Conservation (phyloP, 2,113 vertebrate genomes). For the Stercorarius parasiticus region DNA sequence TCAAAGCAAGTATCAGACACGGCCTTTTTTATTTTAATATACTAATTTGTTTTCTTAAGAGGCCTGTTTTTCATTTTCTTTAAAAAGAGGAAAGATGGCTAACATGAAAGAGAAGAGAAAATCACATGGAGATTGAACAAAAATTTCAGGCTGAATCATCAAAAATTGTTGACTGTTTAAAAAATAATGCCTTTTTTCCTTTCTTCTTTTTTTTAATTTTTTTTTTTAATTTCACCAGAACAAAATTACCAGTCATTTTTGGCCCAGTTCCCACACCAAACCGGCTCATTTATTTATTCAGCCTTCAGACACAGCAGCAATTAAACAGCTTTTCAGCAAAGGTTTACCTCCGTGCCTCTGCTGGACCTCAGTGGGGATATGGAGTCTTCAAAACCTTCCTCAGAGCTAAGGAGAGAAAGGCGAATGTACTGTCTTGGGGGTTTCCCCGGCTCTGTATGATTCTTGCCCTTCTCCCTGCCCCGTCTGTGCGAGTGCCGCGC, state of each 20-base stretch:
- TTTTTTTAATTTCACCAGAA: background rate
- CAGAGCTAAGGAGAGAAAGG: background rate
- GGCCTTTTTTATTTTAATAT: background rate
- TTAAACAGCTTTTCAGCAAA: background rate
- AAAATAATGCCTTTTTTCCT: background rate
- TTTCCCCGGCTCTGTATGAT: background rate
- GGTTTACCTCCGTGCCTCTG: background rate
- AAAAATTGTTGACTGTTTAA: background rate
- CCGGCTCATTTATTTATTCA: background rate
- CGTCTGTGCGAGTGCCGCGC: fast-evolving
- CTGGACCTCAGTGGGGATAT: background rate
- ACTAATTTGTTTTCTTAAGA: background rate
- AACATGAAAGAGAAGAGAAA: background rate
- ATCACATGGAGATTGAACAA: background rate
- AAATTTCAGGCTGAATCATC: background rate
- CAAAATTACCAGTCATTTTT: background rate
- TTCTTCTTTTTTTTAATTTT: too few species aligned
- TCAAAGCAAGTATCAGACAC: background rate
- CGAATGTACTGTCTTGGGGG: background rate
- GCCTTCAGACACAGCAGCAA: background rate
- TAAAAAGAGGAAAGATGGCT: background rate
- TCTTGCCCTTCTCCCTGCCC: background rate
- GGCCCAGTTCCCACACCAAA: background rate
- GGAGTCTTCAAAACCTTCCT: background rate
- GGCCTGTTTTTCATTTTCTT: background rate